Percentiles rank a stretch among this genome's conserved stretches.
Evolutionary conservation across 2,797 vertebrate genomes (phyloP).

Genomic region (Octomys mimax): DNA sequence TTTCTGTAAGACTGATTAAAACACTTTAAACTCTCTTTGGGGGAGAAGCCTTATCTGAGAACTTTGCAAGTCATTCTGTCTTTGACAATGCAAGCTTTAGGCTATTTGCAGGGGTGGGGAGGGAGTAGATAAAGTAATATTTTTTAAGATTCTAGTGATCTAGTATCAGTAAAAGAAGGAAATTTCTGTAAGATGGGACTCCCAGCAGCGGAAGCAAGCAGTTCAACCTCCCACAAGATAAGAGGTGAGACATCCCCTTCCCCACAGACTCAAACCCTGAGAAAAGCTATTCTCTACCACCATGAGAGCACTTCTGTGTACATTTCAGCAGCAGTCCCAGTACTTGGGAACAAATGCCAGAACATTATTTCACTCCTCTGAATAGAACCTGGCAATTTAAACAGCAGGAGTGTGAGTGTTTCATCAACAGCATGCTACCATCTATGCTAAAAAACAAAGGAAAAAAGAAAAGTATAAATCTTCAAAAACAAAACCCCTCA

Average conservation of each 20-base stretch:
- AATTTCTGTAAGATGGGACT: constrained; percentile 6
- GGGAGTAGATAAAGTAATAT: neutral
- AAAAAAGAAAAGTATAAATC: constrained; percentile 34
- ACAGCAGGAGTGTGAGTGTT: constrained; percentile 67
- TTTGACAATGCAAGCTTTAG: constrained; percentile 1
- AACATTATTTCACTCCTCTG: constrained; percentile 58
- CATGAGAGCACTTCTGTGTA: neutral
- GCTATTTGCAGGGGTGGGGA: neutral
- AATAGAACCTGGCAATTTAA: constrained; percentile 74
- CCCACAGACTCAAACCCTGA: neutral
- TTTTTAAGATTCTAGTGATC: neutral
- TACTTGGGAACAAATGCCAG: constrained; percentile 47
- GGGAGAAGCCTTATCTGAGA: neutral
- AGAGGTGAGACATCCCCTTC: neutral
- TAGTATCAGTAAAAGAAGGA: neutral
- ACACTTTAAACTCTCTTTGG: neutral
- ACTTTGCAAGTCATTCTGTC: neutral
- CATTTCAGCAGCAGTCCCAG: neutral
- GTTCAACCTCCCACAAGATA: neutral
- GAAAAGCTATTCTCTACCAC: neutral
- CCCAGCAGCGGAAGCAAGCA: neutral
- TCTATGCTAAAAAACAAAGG: constrained; percentile 1
- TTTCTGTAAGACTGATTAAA: neutral
- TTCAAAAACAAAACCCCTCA: constrained; percentile 60
- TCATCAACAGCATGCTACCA: constrained; percentile 66